A percentile compares a stretch with the other conserved stretches of the same genome.
phyloP scores from a whole-genome alignment of 1,140 invertebrate species.

The Drosophila biarmipes region DNA sequence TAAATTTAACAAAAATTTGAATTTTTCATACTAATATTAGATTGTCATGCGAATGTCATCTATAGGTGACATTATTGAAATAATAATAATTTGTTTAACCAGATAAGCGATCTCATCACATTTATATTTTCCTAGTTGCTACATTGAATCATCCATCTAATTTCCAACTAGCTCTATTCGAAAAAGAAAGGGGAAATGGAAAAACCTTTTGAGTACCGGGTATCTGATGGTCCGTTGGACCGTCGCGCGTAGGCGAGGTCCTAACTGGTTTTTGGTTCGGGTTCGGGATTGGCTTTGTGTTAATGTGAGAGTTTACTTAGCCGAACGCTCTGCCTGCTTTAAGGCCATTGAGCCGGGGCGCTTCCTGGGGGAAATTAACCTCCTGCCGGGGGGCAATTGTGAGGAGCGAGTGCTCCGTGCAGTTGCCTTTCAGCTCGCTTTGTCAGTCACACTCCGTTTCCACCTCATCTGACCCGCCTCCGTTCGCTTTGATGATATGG shows the following conservation, averaged over 20 bases:
- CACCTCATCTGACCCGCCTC: conserved; percentile 1
- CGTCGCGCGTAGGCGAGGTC: background rate
- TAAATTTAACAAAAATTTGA: background rate
- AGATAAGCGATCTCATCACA: background rate
- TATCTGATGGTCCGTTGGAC: conserved; percentile 31
- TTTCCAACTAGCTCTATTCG: conserved; percentile 5
- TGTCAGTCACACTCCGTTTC: conserved; percentile 18
- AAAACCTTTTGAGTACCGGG: conserved; percentile 7
- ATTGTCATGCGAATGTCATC: too few relatives aligned
- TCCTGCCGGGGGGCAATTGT: conserved; percentile 56
- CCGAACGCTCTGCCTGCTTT: conserved; percentile 61
- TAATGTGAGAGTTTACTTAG: conserved; percentile 79
- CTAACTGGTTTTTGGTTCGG: conserved; percentile 38
- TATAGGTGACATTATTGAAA: too few relatives aligned
- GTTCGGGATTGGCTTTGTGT: conserved; percentile 49
- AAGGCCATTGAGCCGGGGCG: conserved; percentile 70
- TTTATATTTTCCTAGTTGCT: background rate
- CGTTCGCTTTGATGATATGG: conserved; percentile 58
- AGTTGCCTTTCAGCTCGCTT: conserved; percentile 42
- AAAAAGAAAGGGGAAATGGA: conserved; percentile 3
- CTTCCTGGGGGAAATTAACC: conserved; percentile 81
- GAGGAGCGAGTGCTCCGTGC: conserved; percentile 19
- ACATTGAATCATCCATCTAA: background rate
- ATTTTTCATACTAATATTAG: too few relatives aligned
- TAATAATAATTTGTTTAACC: background rate